Conservation (phyloP, 2,113 vertebrate genomes). For the Vimba vimba region DNA sequence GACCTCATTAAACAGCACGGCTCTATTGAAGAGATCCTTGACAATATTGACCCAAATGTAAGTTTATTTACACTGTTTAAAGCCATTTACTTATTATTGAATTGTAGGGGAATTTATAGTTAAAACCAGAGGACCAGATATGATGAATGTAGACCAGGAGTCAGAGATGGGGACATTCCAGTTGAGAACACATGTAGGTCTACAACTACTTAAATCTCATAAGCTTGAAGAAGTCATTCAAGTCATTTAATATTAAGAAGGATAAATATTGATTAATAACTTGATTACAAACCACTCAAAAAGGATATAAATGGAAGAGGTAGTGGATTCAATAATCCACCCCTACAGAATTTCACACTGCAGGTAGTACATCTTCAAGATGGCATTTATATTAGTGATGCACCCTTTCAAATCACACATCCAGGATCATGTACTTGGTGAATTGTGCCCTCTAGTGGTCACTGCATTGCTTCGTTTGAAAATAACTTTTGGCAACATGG, state of each 20-base stretch:
- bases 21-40: conserved; percentile 89
- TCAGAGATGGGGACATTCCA: too few species aligned
- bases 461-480: neutral
- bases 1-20: conserved; percentile 94
- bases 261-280: too few species aligned
- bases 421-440: neutral
- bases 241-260: too few species aligned
- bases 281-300: too few species aligned
- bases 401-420: neutral
- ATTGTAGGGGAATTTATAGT: neutral
- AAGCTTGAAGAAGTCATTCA: too few species aligned
- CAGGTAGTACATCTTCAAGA: neutral
- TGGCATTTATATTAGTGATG: neutral
- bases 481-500: neutral
- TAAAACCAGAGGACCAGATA: too few species aligned
- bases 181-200: too few species aligned
- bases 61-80: neutral
- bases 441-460: conserved; percentile 6
- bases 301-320: too few species aligned
- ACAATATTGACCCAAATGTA: conserved; percentile 84
- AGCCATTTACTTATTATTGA: neutral
- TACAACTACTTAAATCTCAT: too few species aligned
- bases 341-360: neutral
- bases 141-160: too few species aligned
- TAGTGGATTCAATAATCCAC: too few species aligned